Conservation (phyloP, 1,140 invertebrate genomes). For the Drosophila ohnishii region DNA sequence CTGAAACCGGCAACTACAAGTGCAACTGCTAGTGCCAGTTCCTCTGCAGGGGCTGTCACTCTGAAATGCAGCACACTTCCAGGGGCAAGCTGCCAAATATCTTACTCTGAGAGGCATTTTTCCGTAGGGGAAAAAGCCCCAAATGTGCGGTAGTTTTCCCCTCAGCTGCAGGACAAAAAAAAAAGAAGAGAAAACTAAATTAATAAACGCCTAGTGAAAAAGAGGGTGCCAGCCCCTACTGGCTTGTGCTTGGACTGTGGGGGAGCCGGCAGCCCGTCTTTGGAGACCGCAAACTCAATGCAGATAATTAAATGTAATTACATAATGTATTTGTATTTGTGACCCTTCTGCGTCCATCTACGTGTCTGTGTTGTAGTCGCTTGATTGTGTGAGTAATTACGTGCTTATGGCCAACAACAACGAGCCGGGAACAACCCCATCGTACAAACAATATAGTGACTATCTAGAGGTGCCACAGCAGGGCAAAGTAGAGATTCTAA, state of each 20-base stretch:
- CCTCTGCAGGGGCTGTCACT: slow-evolving; percentile 33
- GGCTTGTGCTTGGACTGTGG: not conserved
- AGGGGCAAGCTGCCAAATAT: slow-evolving; percentile 36
- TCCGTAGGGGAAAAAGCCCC: not conserved
- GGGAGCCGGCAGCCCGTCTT: slow-evolving; percentile 2
- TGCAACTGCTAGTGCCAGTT: slow-evolving; percentile 1
- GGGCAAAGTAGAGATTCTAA: not conserved
- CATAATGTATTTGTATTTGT: slow-evolving; percentile 60
- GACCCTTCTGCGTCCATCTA: slow-evolving; percentile 17
- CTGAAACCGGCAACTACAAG: slow-evolving; percentile 2
- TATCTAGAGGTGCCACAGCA: slow-evolving; percentile 5
- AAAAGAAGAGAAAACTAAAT: slow-evolving; percentile 37
- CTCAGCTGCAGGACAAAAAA: slow-evolving; percentile 8
- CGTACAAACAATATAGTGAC: not conserved
- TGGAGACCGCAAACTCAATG: slow-evolving; percentile 68
- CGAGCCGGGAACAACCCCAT: slow-evolving; percentile 4
- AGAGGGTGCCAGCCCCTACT: slow-evolving; percentile 5
- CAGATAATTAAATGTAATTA: slow-evolving; percentile 81
- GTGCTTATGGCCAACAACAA: slow-evolving; percentile 40
- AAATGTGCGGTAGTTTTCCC: slow-evolving; percentile 7
- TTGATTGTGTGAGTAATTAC: slow-evolving; percentile 47
- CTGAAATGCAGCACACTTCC: slow-evolving; percentile 56
- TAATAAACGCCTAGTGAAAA: slow-evolving; percentile 53
- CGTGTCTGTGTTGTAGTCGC: slow-evolving; percentile 12
- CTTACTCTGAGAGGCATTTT: slow-evolving; percentile 13